phyloP scores from a whole-genome alignment of 2,888 invertebrate genomes.

The Nematopogon swammerdamellus region DNA sequence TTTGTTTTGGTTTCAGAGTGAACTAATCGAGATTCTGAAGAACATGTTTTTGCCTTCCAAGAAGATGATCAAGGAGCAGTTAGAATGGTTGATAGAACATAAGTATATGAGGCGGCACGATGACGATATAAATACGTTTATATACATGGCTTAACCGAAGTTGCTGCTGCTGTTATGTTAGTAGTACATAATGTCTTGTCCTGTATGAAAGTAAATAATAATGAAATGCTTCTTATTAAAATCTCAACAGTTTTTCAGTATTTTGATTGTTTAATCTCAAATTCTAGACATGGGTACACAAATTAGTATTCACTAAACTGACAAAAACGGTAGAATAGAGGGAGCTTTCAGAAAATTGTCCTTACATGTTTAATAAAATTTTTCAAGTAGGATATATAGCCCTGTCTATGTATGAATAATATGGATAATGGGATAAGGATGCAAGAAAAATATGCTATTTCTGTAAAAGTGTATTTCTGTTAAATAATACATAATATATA shows the following conservation, averaged over 20 bases:
- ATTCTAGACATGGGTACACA: no score
- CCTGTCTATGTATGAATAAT: no score
- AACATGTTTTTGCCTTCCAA: slow-evolving; percentile 99
- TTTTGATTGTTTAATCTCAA: no score
- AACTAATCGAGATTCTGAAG: slow-evolving; percentile 96
- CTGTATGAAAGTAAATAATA: background rate
- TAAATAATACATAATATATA: background rate
- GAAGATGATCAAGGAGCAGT: slow-evolving; percentile 99
- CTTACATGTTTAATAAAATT: no score
- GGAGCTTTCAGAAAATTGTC: no score
- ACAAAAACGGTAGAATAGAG: no score
- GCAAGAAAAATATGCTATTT: background rate
- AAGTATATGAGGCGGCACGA: slow-evolving; percentile 97
- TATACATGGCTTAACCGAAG: slow-evolving; percentile 83
- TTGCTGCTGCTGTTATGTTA: background rate
- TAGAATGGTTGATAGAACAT: slow-evolving; percentile 99
- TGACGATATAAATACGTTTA: slow-evolving; percentile 96
- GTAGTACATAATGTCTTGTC: background rate
- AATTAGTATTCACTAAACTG: no score
- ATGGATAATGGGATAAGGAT: no score
- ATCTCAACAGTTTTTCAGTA: no score
- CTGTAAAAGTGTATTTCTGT: background rate
- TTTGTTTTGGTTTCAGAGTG: slow-evolving; percentile 58
- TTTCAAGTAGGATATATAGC: no score
- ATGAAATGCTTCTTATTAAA: no score